phyloP scores from a whole-genome alignment of 1,140 invertebrate species.

The Pseudomyrmex cubaensis region DNA sequence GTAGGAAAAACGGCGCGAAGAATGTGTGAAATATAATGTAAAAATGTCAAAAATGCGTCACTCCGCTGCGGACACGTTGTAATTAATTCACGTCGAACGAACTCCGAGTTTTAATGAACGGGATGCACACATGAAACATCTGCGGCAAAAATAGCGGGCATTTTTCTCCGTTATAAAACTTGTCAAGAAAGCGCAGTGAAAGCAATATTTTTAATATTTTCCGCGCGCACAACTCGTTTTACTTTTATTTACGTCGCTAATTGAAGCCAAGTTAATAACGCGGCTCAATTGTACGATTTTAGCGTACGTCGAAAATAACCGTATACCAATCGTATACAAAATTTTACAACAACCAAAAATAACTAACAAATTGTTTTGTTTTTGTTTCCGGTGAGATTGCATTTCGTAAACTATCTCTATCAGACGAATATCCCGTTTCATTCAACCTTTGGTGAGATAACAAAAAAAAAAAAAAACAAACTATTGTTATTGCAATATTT shows the following conservation, averaged over 20 bases:
- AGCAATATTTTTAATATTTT: neutral
- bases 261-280: neutral
- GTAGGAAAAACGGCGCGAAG: slow-evolving; percentile 21
- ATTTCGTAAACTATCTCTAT: neutral
- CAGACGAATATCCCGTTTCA: neutral
- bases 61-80: neutral
- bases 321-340: neutral
- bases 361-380: slow-evolving; percentile 51
- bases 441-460: neutral
- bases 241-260: neutral
- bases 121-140: slow-evolving; percentile 18
- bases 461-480: neutral
- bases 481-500: neutral
- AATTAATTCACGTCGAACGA: slow-evolving; percentile 52
- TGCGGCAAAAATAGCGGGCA: neutral
- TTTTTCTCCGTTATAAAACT: neutral
- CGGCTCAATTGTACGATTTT: neutral
- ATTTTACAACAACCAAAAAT: neutral
- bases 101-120: neutral
- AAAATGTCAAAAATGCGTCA: slow-evolving; percentile 31
- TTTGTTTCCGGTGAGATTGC: slow-evolving; percentile 74
- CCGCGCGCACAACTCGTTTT: neutral
- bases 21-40: slow-evolving; percentile 58
- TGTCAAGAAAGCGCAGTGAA: neutral
- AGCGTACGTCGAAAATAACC: neutral